phyloP scores from a whole-genome alignment of 2,888 invertebrate species.

The Microctonus brassicae region DNA sequence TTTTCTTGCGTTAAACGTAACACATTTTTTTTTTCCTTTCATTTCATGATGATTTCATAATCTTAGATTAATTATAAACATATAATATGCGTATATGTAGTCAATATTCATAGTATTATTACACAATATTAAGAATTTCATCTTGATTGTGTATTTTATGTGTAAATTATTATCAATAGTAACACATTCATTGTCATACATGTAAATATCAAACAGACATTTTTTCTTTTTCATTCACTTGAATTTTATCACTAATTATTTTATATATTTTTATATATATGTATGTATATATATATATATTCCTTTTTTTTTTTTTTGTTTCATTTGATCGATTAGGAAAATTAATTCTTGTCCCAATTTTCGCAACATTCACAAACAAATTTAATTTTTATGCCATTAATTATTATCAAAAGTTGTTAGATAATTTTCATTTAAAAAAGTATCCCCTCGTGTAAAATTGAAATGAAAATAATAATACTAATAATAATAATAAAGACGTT shows the following conservation, averaged over 20 bases:
- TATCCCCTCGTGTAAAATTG: conserved; percentile 4
- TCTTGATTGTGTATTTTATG: not conserved
- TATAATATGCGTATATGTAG: not conserved
- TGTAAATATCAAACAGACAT: not conserved
- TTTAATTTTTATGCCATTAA: not conserved
- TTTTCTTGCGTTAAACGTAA: not conserved
- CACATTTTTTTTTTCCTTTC: not conserved
- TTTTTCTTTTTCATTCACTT: not conserved
- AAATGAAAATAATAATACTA: not conserved
- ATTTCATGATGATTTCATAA: not conserved
- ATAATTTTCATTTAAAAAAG: not conserved
- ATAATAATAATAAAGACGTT: not conserved
- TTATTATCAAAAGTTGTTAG: not conserved
- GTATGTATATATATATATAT: not conserved
- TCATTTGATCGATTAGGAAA: too few species aligned
- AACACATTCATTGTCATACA: not conserved
- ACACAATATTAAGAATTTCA: not conserved
- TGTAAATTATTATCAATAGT: conserved; percentile 6
- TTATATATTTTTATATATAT: not conserved
- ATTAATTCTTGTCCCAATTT: not conserved
- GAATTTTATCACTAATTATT: not conserved
- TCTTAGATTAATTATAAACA: not conserved
- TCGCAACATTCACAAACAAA: not conserved
- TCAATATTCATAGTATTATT: not conserved
- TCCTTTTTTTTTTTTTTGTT: not conserved